Evolutionary conservation across 2,113 vertebrate species (phyloP).

Genomic region (Gymnocephalus cernua): DNA sequence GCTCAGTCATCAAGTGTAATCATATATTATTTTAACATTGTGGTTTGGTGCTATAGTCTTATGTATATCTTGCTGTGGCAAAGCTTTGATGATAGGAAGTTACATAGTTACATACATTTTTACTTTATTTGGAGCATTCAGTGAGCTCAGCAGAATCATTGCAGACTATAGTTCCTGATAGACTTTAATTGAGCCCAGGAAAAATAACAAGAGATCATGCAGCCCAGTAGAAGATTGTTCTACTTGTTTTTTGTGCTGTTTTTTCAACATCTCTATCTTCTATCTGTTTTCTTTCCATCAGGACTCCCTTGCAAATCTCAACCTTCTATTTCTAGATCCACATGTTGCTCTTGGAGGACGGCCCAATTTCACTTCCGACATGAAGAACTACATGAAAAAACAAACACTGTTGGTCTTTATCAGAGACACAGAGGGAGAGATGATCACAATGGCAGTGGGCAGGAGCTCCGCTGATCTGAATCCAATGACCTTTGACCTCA

Average conservation of each 20-base stretch:
- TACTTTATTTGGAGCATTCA: neutral
- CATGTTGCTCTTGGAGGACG: constrained; percentile 69
- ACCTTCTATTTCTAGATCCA: constrained; percentile 65
- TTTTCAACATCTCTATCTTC: constrained; percentile 37
- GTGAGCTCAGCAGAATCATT: neutral
- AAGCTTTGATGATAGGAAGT: constrained; percentile 18
- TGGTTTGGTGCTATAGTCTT: constrained; percentile 6
- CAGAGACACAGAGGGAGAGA: constrained; percentile 59
- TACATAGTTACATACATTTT: neutral
- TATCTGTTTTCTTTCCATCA: constrained; percentile 66
- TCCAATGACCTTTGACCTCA: constrained; percentile 80
- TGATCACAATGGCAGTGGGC: constrained; percentile 70
- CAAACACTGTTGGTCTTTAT: constrained; percentile 63
- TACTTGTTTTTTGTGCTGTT: neutral
- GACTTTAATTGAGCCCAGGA: neutral
- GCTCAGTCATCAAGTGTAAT: constrained; percentile 62
- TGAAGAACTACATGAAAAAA: constrained; percentile 59
- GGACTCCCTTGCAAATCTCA: constrained; percentile 45
- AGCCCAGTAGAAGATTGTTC: constrained; percentile 15
- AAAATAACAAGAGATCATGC: neutral
- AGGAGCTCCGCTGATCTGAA: constrained; percentile 75
- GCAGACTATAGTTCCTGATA: neutral
- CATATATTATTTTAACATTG: constrained; percentile 53
- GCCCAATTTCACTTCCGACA: constrained; percentile 74
- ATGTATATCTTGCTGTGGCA: constrained; percentile 14